Base-by-base conservation (phyloP, 1,140 invertebrate genomes). In the Liolophura sinensis region DNA sequence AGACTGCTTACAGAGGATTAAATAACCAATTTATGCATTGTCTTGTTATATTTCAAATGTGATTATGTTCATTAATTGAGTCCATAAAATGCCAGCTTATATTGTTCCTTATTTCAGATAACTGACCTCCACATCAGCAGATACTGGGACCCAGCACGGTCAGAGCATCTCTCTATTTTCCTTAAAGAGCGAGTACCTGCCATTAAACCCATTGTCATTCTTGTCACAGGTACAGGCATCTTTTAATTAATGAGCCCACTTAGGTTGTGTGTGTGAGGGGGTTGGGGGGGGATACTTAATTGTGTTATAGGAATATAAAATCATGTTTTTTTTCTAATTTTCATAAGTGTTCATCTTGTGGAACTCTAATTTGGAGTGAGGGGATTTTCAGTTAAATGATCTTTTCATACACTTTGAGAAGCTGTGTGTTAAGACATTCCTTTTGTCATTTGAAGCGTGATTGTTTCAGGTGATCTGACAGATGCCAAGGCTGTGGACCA, bases 51-150 rank as follows among this genome's bases (percentile, higher is more conserved):
- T 40, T 40, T 40, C 31, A 40, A 40, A 40, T 40, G 31, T 40
- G 31, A 40, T n/a, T n/a, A n/a, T n/a, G n/a, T n/a, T n/a, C n/a
- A n/a, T 27, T 22, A 15, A 27, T 14, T 56, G 16, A 20, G 48
- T 60, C 59, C 25, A 31, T 55, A 49, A 25, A 22, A 61, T 22
- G 49, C 15, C 16, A 15, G 27, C 48, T 40, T 49, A 0, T 52
- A 67, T 12, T 60, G 46, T n/a, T 14, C 56, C 20, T 67, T 46
- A 67, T 67, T 62, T 16, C 61, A 81, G 79, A 58, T 81, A 11
- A 63, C 75, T 62, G 94, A 97, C 84, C 88, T 96, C 62, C 94
- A 97, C 82, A 89, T 97, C 63, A 96, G 93, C 81, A 89, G 92
- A 80, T 95, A 93, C 83, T 87, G 89, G 79, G 93, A 95, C 81